Conservation (phyloP, 2,113 vertebrate genomes). For the Embiotoca jacksoni region DNA sequence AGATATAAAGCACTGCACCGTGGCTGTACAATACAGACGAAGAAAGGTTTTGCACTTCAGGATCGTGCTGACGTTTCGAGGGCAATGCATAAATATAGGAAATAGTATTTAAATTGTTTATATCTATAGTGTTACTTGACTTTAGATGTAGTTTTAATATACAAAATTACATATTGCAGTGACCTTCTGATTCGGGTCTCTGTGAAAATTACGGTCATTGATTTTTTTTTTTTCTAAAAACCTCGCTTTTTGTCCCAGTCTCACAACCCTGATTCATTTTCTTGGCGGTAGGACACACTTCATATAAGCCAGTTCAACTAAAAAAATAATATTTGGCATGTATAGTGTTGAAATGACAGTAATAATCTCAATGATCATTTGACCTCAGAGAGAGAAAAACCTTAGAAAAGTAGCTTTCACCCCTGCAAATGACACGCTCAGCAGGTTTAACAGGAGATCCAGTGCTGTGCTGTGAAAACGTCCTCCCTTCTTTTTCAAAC, state of each 20-base stretch:
- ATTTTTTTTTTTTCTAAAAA: neutral
- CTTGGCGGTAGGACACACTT: too few relatives aligned
- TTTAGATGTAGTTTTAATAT: neutral
- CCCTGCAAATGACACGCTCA: too few relatives aligned
- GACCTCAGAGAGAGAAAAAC: too few relatives aligned
- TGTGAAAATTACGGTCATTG: neutral
- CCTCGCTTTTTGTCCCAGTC: neutral
- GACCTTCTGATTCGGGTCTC: neutral
- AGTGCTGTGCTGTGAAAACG: neutral
- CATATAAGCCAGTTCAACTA: too few relatives aligned
- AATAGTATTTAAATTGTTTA: neutral
- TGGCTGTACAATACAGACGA: neutral
- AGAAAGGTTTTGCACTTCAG: neutral
- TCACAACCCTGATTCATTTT: neutral
- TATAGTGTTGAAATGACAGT: too few relatives aligned
- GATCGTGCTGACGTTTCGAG: neutral
- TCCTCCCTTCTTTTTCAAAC: neutral
- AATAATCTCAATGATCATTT: too few relatives aligned
- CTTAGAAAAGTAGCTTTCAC: too few relatives aligned
- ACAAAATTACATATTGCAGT: slow-evolving; percentile 5
- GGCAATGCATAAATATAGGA: neutral
- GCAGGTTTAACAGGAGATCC: too few relatives aligned
- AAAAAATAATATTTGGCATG: too few relatives aligned
- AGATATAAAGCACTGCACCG: neutral
- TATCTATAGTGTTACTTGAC: neutral